phyloP scores from a whole-genome alignment of 2,113 vertebrate genomes.

The Rissa tridactyla region DNA sequence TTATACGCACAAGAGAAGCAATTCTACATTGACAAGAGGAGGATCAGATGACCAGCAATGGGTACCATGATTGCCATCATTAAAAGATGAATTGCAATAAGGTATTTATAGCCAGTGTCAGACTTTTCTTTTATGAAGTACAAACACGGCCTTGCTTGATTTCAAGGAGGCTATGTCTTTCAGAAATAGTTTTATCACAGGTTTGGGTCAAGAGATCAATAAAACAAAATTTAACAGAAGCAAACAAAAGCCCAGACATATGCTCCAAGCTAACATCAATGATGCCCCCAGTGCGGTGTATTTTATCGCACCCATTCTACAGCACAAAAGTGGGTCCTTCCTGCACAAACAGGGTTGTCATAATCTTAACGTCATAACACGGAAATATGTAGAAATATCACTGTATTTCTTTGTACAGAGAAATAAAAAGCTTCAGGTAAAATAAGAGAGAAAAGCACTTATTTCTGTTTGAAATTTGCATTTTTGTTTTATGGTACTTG shows the following conservation, averaged over 20 bases:
- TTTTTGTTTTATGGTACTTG: background rate
- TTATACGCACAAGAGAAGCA: background rate
- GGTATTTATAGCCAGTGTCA: background rate
- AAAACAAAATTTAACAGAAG: background rate
- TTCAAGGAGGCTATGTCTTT: background rate
- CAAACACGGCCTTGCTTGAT: background rate
- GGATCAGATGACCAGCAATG: background rate
- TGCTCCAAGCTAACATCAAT: background rate
- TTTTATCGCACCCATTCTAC: rapidly evolving
- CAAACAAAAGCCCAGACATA: background rate
- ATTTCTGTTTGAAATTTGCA: background rate
- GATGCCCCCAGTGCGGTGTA: background rate
- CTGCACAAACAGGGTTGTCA: background rate
- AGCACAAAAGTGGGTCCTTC: background rate
- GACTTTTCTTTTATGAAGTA: background rate
- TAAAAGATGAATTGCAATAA: background rate
- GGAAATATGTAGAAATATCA: background rate
- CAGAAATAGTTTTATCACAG: background rate
- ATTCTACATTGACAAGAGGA: background rate
- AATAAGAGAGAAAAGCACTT: background rate
- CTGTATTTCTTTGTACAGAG: background rate
- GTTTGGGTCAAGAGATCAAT: background rate
- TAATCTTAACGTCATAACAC: background rate
- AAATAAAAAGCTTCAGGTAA: background rate
- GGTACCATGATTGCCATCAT: background rate